These are phyloP conservation scores for Aphidius gifuensis DNA, from an alignment of 1,140 invertebrate species.

Conservation along the genomic window DNA sequence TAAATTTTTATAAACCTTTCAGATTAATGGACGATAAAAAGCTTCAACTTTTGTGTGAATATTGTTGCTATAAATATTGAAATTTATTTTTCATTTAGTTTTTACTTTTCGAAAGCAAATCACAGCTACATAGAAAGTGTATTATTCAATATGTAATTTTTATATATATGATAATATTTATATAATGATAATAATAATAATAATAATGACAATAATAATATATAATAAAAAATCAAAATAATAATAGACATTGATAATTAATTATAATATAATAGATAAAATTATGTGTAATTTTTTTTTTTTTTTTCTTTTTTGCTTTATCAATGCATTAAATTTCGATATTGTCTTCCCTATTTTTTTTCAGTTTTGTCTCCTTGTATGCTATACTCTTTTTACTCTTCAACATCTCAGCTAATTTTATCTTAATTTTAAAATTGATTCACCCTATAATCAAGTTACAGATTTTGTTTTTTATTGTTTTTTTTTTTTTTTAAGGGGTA, in stretches of 20 bases:
- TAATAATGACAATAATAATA: slow-evolving; percentile 37
- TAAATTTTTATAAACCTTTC: too few relatives aligned
- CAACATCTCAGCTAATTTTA: slow-evolving; percentile 3
- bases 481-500: too few relatives aligned
- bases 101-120: slow-evolving; percentile 57
- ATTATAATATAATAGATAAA: slow-evolving; percentile 51
- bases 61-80: slow-evolving; percentile 53
- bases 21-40: too few relatives aligned
- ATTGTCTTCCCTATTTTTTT: not conserved
- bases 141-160: slow-evolving; percentile 44
- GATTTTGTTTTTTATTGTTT: too few relatives aligned
- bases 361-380: not conserved
- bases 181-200: slow-evolving; percentile 41
- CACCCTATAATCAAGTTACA: not conserved
- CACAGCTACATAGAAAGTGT: slow-evolving; percentile 55
- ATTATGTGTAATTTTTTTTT: slow-evolving; percentile 49
- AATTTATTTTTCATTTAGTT: slow-evolving; percentile 40
- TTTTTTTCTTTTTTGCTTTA: not conserved
- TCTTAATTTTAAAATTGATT: slow-evolving; percentile 1
- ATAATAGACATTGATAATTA: slow-evolving; percentile 36
- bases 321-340: not conserved
- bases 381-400: slow-evolving; percentile 15
- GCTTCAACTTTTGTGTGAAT: too few relatives aligned
- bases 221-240: slow-evolving; percentile 27
- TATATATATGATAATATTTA: slow-evolving; percentile 29